A percentile compares a stretch with the other conserved stretches of the same genome.
phyloP scores from a whole-genome alignment of 2,797 vertebrate genomes.

The Sebastiscus albofasciatus region DNA sequence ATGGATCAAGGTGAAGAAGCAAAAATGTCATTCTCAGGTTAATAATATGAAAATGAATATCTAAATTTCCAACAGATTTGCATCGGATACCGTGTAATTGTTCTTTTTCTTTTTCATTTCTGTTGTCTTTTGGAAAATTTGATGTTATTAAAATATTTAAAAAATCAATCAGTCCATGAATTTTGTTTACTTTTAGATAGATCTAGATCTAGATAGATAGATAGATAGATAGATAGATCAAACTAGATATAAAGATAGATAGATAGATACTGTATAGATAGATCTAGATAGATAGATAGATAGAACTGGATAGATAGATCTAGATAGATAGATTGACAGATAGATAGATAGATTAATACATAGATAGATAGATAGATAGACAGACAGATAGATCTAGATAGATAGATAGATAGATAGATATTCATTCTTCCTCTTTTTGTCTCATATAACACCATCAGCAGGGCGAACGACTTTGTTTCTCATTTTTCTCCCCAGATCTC shows the following conservation, averaged over 20 bases:
- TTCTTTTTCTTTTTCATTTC: conserved; percentile 17
- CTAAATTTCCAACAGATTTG: conserved; percentile 3
- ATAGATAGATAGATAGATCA: background rate
- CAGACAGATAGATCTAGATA: background rate
- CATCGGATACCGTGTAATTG: conserved; percentile 6
- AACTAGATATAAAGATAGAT: background rate
- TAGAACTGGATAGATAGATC: background rate
- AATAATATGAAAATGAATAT: background rate
- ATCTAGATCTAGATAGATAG: background rate
- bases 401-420: background rate
- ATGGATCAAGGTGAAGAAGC: background rate
- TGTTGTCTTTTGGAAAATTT: conserved; percentile 32
- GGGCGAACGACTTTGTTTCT: conserved; percentile 41
- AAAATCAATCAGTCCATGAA: background rate
- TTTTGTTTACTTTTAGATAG: background rate
- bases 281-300: background rate
- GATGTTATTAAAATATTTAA: conserved; percentile 57
- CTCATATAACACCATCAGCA: background rate
- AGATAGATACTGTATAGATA: background rate
- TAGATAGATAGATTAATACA: background rate
- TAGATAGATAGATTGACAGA: background rate
- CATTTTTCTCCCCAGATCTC: conserved; percentile 59
- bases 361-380: background rate
- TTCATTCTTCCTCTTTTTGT: background rate
- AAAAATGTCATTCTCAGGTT: conserved; percentile 64